Conservation (phyloP, 2,113 vertebrate genomes). For the Eleginops maclovinus region DNA sequence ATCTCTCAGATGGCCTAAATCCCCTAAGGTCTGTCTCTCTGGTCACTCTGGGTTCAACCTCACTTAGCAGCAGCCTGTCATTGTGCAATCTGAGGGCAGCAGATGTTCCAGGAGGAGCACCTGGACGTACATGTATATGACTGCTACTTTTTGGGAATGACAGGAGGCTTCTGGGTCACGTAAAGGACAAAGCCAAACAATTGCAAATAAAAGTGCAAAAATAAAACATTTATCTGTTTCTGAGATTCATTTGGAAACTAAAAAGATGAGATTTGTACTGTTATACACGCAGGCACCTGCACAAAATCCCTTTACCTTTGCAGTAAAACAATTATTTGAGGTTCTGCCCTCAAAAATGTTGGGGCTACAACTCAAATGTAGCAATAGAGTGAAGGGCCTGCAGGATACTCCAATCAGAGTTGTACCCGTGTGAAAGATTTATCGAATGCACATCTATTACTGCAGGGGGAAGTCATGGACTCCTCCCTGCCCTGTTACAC, state of each 20-base stretch:
- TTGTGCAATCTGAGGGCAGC: conserved; percentile 46
- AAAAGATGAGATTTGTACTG: neutral
- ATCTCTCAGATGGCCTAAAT: conserved; percentile 30
- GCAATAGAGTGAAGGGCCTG: neutral
- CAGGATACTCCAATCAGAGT: conserved; percentile 4
- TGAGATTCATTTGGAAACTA: neutral
- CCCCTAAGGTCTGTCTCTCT: conserved; percentile 35
- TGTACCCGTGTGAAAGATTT: conserved; percentile 15
- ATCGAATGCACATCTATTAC: conserved; percentile 31
- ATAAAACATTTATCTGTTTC: neutral
- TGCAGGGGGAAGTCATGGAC: conserved; percentile 32
- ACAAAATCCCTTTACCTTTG: conserved; percentile 3
- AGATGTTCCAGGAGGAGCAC: conserved; percentile 48
- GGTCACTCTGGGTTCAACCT: conserved; percentile 11
- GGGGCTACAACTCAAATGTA: no score
- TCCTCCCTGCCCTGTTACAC: conserved; percentile 15
- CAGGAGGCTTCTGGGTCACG: conserved; percentile 13
- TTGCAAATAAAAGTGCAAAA: neutral
- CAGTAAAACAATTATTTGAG: neutral
- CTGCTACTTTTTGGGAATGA: conserved; percentile 13
- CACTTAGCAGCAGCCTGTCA: conserved; percentile 29
- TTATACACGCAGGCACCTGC: neutral
- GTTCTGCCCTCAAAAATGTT: conserved; percentile 5
- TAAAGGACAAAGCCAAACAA: conserved; percentile 23
- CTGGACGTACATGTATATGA: conserved; percentile 25